Evolutionary conservation across 2,888 invertebrate genomes (phyloP).

Genomic region (Scelioninae gen. 2): DNA sequence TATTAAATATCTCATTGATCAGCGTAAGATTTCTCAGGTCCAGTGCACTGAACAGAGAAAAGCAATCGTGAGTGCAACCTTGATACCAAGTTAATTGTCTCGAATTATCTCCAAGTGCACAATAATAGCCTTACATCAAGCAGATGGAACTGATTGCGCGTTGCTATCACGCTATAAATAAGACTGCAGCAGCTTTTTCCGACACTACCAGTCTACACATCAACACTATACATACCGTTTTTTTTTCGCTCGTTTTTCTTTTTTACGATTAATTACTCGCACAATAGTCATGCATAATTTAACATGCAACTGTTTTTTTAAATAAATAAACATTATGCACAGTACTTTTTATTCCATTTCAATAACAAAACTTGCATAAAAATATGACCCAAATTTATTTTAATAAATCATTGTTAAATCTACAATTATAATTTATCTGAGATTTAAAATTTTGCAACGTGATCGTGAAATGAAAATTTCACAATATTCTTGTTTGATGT

Average conservation of each 20-base stretch:
- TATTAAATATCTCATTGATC: too few species aligned
- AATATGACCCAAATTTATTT: too few species aligned
- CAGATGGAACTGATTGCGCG: constrained; percentile 49
- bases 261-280: constrained; percentile 3
- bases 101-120: constrained; percentile 46
- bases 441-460: too few species aligned
- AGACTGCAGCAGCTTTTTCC: constrained; percentile 35
- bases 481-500: too few species aligned
- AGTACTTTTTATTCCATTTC: too few species aligned
- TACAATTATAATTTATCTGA: too few species aligned
- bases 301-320: neutral
- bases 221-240: constrained; percentile 18
- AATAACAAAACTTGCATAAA: too few species aligned
- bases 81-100: constrained; percentile 46
- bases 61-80: constrained; percentile 32
- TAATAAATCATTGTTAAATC: too few species aligned
- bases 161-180: constrained; percentile 50
- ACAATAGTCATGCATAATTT: constrained; percentile 6
- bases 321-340: too few species aligned
- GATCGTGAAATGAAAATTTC: too few species aligned
- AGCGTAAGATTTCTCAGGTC: constrained; percentile 17
- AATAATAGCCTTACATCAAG: constrained; percentile 46
- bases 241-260: constrained; percentile 23
- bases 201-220: constrained; percentile 40
- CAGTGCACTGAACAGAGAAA: constrained; percentile 18